Evolutionary conservation across 2,113 vertebrate species (phyloP), one percentile per base, ranked within the genome.

Genomic region (Gnathonemus echidnorhynchus): DNA sequence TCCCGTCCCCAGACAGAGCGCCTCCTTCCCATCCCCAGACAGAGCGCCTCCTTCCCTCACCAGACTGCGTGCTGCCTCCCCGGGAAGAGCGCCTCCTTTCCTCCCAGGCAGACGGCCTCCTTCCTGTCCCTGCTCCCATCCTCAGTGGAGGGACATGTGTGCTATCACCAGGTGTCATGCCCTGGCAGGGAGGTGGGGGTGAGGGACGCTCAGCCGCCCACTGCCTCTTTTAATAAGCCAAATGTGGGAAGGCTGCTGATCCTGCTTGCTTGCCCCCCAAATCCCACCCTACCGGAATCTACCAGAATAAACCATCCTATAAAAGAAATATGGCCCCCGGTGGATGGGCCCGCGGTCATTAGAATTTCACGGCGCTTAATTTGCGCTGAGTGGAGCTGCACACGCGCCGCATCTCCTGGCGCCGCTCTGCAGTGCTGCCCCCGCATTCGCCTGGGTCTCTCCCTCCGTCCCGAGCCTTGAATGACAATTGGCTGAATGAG

Each of bases 401-500:
- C 87, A 42, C 89, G 84, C 92, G 92, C 92, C 94, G 53, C 58
- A 24, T 46, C 56, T 92, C 93, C 91, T 90, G 56, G 91, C 56
- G 92, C 94, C 91, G 94, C 92, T 94, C 93, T 96, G 95, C 93
- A 90, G 95, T 92, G 89, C 87, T 10, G 17, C 62, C 93, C 92
- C 87, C 10, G 46, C 92, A 89, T 93, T 92, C 93, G 92, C 93
- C 91, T 0, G 8, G 92, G 91, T 92, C 91, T 91, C 90, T 86
- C 92, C 91, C 92, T 89, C 91, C 90, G 93, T 90, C 89, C 92
- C 50, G 87, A 35, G 89, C 50, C 88, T 91, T 95, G 94, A 95
- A 92, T 96, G 95, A 95, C 94, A 96, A 95, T 96, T 97, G 96
- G 96, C 95, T 96, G 94, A 94, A 94, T 94, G 91, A 93, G 93